Conservation (phyloP, 2,113 vertebrate species). For the Laterallus jamaicensis region DNA sequence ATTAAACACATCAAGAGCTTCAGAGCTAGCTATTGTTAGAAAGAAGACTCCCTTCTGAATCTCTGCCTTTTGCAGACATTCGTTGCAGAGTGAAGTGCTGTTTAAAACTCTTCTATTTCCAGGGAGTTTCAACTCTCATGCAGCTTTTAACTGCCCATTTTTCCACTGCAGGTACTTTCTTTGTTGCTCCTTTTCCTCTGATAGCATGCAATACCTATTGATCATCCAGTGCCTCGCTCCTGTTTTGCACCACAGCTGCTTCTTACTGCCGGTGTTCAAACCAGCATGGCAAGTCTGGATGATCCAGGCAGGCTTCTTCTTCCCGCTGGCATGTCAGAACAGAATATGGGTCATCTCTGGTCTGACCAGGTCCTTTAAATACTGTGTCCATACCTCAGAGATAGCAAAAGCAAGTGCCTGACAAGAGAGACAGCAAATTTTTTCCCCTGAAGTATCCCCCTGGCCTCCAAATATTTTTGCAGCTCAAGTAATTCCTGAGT, state of each 20-base stretch:
- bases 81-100: slow-evolving; percentile 29
- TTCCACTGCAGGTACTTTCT: background rate
- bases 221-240: background rate
- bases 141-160: background rate
- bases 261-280: background rate
- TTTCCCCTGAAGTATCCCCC: background rate
- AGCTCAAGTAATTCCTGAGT: background rate
- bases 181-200: slow-evolving; percentile 9
- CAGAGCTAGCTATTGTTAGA: slow-evolving; percentile 28
- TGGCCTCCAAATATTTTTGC: background rate
- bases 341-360: background rate
- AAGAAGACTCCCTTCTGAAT: slow-evolving; percentile 27
- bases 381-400: background rate
- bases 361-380: background rate
- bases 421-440: background rate
- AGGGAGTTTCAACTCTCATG: background rate
- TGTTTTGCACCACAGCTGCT: background rate
- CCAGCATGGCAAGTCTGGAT: background rate
- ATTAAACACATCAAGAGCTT: slow-evolving; percentile 48
- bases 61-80: slow-evolving; percentile 28
- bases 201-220: background rate
- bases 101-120: slow-evolving; percentile 38
- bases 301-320: background rate
- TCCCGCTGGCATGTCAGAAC: background rate
- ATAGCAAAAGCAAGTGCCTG: background rate